Evolutionary conservation across 2,113 vertebrate genomes (phyloP).

Genomic region (Zosterops pallidus): DNA sequence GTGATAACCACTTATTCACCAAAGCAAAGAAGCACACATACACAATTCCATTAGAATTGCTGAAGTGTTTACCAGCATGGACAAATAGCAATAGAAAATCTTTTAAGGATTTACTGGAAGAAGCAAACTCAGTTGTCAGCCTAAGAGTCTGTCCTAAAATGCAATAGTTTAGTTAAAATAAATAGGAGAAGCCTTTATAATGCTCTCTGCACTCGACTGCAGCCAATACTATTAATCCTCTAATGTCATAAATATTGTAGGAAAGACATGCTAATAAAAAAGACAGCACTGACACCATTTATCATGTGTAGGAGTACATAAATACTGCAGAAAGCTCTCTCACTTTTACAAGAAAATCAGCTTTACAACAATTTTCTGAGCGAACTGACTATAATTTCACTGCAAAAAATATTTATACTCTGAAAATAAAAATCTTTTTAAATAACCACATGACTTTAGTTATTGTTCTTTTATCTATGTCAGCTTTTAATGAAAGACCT

Average conservation of each 20-base stretch:
- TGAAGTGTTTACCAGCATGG: background rate
- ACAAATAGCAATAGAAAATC: background rate
- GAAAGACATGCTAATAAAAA: constrained; percentile 10
- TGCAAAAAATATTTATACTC: background rate
- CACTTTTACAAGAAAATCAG: background rate
- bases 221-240: background rate
- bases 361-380: background rate
- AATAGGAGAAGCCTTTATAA: background rate
- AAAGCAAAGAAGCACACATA: background rate
- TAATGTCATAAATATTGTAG: background rate
- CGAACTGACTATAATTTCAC: background rate
- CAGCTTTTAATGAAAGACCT: background rate
- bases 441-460: background rate
- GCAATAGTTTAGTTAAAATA: background rate
- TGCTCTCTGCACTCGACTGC: background rate
- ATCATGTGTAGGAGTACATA: background rate
- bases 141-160: background rate
- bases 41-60: background rate
- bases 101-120: background rate
- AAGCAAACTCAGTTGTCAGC: background rate
- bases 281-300: background rate
- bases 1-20: background rate
- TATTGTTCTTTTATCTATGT: background rate
- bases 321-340: background rate
- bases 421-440: background rate